Percentiles rank a stretch among this genome's conserved stretches.
Evolutionary conservation across 2,888 invertebrate species (phyloP).

Genomic region (Dicranocentrus wangi): DNA sequence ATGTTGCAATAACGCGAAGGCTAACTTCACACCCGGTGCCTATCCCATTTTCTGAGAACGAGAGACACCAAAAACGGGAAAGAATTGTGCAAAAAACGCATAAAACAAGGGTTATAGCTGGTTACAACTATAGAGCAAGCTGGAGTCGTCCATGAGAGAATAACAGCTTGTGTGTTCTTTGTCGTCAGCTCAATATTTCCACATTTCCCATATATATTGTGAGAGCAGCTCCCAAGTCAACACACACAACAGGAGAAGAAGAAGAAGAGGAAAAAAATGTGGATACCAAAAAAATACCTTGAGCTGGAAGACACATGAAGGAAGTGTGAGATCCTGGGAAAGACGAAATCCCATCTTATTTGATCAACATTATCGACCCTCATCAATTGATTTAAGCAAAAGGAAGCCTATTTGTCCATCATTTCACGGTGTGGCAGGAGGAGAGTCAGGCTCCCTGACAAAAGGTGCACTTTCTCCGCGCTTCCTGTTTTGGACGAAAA

Average conservation of each 20-base stretch:
- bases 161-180: conserved; percentile 40
- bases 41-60: too few species aligned
- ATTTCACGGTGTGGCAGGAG: conserved; percentile 52
- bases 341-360: conserved; percentile 48
- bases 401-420: conserved; percentile 60
- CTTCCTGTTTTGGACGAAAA: conserved; percentile 5
- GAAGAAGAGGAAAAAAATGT: too few species aligned
- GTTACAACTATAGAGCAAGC: neutral
- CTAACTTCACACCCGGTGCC: too few species aligned
- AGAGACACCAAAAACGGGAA: too few species aligned
- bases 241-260: too few species aligned
- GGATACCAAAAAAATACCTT: too few species aligned
- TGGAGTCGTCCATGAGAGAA: conserved; percentile 33
- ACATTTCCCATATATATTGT: too few species aligned
- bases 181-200: conserved; percentile 14
- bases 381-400: conserved; percentile 57
- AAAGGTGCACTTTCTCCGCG: neutral
- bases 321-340: conserved; percentile 10
- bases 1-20: too few species aligned
- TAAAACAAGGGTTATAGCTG: too few species aligned
- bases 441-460: too few species aligned
- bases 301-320: neutral
- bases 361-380: conserved; percentile 60
- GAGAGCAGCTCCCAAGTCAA: too few species aligned
- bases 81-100: too few species aligned